Evolutionary conservation across 2,113 vertebrate species (phyloP).

Genomic region (Peromyscus polionotus): DNA sequence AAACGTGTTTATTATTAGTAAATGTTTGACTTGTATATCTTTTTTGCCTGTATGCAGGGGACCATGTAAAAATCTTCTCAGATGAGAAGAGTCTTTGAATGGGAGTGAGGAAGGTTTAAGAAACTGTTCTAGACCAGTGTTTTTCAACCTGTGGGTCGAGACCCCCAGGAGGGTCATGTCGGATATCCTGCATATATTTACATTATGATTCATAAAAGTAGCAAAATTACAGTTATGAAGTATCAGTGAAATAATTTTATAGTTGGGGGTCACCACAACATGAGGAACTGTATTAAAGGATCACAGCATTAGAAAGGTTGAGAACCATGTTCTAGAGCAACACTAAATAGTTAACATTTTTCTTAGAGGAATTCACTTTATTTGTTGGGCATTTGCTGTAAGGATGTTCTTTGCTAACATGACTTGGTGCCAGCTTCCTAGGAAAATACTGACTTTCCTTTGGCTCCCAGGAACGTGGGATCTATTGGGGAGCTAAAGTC

Average conservation of each 20-base stretch:
- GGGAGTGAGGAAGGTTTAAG: not conserved
- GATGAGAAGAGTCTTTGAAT: not conserved
- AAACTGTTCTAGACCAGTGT: not conserved
- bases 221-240: not conserved
- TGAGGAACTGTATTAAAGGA: not conserved
- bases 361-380: not conserved
- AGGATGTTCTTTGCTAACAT: not conserved
- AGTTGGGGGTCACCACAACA: not conserved
- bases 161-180: not conserved
- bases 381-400: not conserved
- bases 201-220: not conserved
- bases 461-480: not conserved
- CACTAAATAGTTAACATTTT: not conserved
- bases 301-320: not conserved
- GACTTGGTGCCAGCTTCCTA: not conserved
- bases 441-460: conserved; percentile 29
- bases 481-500: not conserved
- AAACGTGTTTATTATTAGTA: not conserved
- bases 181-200: not conserved
- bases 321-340: not conserved
- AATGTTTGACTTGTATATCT: not conserved
- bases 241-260: not conserved
- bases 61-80: not conserved
- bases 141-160: not conserved
- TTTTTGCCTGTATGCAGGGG: not conserved